Conservation (phyloP, 2,888 invertebrate species). For the Choristoneura rosaceana region DNA sequence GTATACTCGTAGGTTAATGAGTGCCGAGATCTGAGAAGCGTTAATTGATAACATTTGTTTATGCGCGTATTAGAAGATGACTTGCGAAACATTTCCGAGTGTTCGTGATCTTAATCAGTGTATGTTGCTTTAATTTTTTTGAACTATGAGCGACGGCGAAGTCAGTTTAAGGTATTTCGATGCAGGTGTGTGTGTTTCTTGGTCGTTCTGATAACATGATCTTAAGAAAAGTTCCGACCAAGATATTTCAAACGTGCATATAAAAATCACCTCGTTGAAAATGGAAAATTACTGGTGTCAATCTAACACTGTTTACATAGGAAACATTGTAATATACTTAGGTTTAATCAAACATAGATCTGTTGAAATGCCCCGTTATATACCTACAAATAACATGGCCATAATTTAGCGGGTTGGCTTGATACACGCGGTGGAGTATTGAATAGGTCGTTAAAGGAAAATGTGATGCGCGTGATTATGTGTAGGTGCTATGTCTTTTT, state of each 20-base stretch:
- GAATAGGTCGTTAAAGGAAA: constrained; percentile 29
- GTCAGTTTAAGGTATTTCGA: neutral
- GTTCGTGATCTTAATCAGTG: constrained; percentile 12
- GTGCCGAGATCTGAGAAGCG: constrained; percentile 34
- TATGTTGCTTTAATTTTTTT: constrained; percentile 6
- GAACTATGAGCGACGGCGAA: neutral
- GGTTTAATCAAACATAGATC: constrained; percentile 13
- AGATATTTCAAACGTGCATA: neutral
- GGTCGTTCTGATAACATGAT: neutral
- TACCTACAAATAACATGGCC: constrained; percentile 18
- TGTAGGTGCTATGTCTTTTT: constrained; percentile 21
- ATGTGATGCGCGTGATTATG: constrained; percentile 24
- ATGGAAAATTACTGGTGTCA: neutral
- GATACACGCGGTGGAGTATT: constrained; percentile 2
- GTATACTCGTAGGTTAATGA: constrained; percentile 28
- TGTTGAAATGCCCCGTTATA: constrained; percentile 17
- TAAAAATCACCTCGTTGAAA: neutral
- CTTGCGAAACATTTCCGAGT: constrained; percentile 17
- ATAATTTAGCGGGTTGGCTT: constrained; percentile 19
- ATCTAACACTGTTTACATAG: neutral
- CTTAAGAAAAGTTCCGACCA: neutral
- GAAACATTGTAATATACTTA: constrained; percentile 2
- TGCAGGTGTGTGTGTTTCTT: neutral
- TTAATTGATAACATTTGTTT: constrained; percentile 28
- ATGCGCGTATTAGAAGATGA: constrained; percentile 12